These are phyloP conservation scores for Plotosus lineatus DNA, from an alignment of 2,113 vertebrate species.

Conservation along the genomic window DNA sequence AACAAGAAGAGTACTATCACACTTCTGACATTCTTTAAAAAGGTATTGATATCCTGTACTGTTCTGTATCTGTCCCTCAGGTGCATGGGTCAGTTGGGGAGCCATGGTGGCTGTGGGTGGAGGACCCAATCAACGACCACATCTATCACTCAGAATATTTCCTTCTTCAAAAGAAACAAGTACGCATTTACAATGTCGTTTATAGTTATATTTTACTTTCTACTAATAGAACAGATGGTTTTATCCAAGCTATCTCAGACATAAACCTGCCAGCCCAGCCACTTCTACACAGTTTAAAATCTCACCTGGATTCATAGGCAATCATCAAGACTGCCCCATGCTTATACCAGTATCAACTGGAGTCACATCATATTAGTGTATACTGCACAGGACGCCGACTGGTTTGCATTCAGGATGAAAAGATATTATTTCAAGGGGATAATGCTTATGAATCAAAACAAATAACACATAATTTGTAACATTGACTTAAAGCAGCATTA, in stretches of 20 bases:
- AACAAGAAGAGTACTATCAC: not conserved
- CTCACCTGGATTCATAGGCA: not conserved
- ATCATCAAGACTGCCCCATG: not conserved
- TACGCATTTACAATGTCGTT: conserved; percentile 51
- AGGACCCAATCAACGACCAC: conserved; percentile 95
- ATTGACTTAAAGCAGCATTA: no score
- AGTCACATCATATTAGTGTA: not conserved
- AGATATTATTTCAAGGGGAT: no score
- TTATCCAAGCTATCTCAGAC: not conserved
- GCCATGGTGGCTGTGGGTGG: conserved; percentile 99
- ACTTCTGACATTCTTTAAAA: not conserved
- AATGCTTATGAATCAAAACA: no score
- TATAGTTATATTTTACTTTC: not conserved
- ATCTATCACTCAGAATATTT: conserved; percentile 99
- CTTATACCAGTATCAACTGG: not conserved
- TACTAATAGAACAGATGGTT: not conserved
- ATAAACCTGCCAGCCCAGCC: not conserved
- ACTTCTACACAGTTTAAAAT: not conserved
- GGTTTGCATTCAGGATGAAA: no score
- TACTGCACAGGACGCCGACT: no score
- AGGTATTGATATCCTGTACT: not conserved
- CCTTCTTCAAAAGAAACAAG: conserved; percentile 98
- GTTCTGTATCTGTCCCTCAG: conserved; percentile 64
- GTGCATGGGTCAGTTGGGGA: conserved; percentile 94
- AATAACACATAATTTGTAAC: no score